phyloP scores from a whole-genome alignment of 1,140 invertebrate species.

The Brachionus manjavacas region DNA sequence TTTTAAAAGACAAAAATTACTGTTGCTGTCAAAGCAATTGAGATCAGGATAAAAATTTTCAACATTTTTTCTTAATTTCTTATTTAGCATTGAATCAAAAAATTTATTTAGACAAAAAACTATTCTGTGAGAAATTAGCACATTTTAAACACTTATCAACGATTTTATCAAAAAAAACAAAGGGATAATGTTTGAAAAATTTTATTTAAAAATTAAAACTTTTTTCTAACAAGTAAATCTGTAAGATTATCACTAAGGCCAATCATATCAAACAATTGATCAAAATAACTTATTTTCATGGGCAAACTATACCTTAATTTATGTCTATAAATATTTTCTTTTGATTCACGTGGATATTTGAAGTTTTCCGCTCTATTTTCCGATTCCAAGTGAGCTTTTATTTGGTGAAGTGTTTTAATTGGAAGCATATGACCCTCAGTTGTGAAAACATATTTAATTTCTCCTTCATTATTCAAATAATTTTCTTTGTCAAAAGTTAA shows the following conservation, averaged over 20 bases:
- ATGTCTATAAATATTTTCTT: not conserved
- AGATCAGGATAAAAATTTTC: not conserved
- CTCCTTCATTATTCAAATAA: conserved; percentile 62
- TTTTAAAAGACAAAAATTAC: not conserved
- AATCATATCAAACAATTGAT: conserved; percentile 21
- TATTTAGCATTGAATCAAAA: not conserved
- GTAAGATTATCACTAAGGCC: conserved; percentile 42
- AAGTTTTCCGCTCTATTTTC: conserved; percentile 46
- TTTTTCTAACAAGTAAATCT: conserved; percentile 35
- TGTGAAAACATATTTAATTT: conserved; percentile 63
- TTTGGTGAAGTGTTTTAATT: conserved; percentile 48
- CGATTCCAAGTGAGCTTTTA: not conserved
- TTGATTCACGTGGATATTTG: conserved; percentile 46
- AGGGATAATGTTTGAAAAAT: not conserved
- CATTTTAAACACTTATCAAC: not conserved
- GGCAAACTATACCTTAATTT: conserved; percentile 6
- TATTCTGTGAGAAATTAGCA: not conserved
- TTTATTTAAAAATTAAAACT: not conserved
- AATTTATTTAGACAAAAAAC: not conserved
- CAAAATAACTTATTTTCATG: conserved; percentile 39
- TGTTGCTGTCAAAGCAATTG: not conserved
- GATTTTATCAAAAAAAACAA: not conserved
- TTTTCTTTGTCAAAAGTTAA: conserved; percentile 68
- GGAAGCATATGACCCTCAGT: conserved; percentile 69
- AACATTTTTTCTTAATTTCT: not conserved